Conservation (phyloP, 2,797 vertebrate species). For the Typhlichthys subterraneus region DNA sequence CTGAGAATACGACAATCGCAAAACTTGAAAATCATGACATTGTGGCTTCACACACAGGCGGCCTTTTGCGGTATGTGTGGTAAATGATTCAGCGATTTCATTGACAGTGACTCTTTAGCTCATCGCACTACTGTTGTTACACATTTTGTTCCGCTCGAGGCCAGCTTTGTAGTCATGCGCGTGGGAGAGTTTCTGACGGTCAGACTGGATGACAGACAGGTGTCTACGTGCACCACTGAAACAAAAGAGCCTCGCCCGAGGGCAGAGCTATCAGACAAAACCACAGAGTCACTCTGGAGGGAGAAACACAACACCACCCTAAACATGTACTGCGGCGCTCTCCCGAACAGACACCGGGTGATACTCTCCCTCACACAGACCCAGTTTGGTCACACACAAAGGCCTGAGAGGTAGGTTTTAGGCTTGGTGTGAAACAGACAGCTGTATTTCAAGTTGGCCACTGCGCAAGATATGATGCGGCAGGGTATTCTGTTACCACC, state of each 20-base stretch:
- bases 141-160: slow-evolving; percentile 2
- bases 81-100: slow-evolving; percentile 20
- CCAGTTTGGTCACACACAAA: slow-evolving; percentile 66
- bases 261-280: slow-evolving; percentile 50
- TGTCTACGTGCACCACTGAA: slow-evolving; percentile 43
- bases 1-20: slow-evolving; percentile 49
- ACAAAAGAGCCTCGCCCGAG: slow-evolving; percentile 53
- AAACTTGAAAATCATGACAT: slow-evolving; percentile 41
- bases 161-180: slow-evolving; percentile 7
- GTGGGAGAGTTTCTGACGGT: slow-evolving; percentile 27
- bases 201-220: slow-evolving; percentile 58
- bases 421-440: slow-evolving; percentile 54
- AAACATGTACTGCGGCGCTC: slow-evolving; percentile 42
- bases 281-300: slow-evolving; percentile 52
- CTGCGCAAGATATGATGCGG: slow-evolving; percentile 48
- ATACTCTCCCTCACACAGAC: slow-evolving; percentile 9
- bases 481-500: slow-evolving; percentile 52
- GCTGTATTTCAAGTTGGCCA: slow-evolving; percentile 59
- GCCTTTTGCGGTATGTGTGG: not conserved
- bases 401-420: slow-evolving; percentile 42
- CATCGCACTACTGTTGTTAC: slow-evolving; percentile 5
- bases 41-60: slow-evolving; percentile 17
- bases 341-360: slow-evolving; percentile 11
- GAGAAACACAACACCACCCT: slow-evolving; percentile 62
- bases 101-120: slow-evolving; percentile 5